Base-by-base conservation (phyloP, 2,888 invertebrate genomes). In the Terebella lapidaria region DNA sequence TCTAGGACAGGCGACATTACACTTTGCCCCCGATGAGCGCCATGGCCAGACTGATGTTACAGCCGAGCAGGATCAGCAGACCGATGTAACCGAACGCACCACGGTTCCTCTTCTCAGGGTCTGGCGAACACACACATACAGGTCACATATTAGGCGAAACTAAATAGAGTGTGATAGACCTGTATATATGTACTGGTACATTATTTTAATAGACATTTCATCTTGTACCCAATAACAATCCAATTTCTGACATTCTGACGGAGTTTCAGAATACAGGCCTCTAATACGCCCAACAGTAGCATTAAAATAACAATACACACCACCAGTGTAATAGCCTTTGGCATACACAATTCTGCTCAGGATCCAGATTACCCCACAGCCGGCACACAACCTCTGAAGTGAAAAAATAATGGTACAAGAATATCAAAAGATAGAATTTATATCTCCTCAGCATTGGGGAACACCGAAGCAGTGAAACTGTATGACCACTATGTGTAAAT, bases 261-360 rank as follows among this genome's bases (percentile, higher is more conserved):
- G n/a, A n/a, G n/a, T n/a, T n/a, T n/a, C n/a, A n/a, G n/a, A n/a
- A n/a, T n/a, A n/a, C n/a, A n/a, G n/a, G n/a, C n/a, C n/a, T n/a
- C n/a, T n/a, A n/a, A n/a, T n/a, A n/a, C n/a, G n/a, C n/a, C n/a
- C n/a, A n/a, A n/a, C n/a, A n/a, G n/a, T n/a, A n/a, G n/a, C n/a
- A n/a, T n/a, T n/a, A n/a, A 35, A 35, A 35, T 53, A 4, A 25
- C 4, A 20, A 15, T 29, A 56, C 65, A 69, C 68, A 81, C 81
- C 80, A 68, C 82, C 82, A 56, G 78, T 78, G 60, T 79, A 81
- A 67, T 82, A 82, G 4, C 83, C 83, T 24, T 75, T 64, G 18
- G 83, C 82, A 70, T 83, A 83, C 2, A 76, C 75, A 30, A 83
- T 70, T 60, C 81, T 71, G 24, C 81, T 78, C 18, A 71, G 62